Base-by-base conservation (phyloP, 23 tunicate genomes). In the Halocynthia aurantium region DNA sequence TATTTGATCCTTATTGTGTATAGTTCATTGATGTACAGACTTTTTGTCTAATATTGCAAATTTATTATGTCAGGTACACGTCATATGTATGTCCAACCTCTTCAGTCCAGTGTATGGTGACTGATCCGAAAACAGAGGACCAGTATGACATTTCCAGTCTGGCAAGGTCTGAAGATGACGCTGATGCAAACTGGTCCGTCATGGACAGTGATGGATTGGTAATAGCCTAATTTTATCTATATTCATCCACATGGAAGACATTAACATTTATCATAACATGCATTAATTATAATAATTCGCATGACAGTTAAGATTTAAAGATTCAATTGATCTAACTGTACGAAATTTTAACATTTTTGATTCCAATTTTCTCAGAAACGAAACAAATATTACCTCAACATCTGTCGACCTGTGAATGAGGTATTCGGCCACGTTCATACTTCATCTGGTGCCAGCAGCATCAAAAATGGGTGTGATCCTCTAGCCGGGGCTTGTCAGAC, bases 171-270 rank as follows among this genome's bases (percentile, higher is more conserved):
- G 83, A 77, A 77, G 88, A 84, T 71, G 81, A 77, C 70, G 77
- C 78, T 52, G 88, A 84, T 53, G 93, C 65, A 6, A 86, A 86
- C 71, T 86, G 93, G 93, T 68, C 83, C 5, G 93, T 81, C 18
- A 67, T 80, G 61, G 85, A 31, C 44, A 31, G 85, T 7, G 91
- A 73, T 52, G 11, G 66, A 50, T 17, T 72, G 65, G 64, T 17
- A 50, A 12, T 65, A 31, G 44, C 44, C 44, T 4, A 31, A 31
- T 31, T 31, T 31, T 31, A 31, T 31, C 44, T 31, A 31, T 31
- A 4, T 31, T 31, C 4, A 31, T 31, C 44, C 44, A 31, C 44
- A 31, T 31, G 44, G 44, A 31, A 31, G 44, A 31, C 44, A 31
- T 31, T 1, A 0, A 0, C 44, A 1, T 31, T 31, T 31, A 31